phyloP scores from a whole-genome alignment of 2,797 vertebrate species.

The Scolopax bukidnonensis region DNA sequence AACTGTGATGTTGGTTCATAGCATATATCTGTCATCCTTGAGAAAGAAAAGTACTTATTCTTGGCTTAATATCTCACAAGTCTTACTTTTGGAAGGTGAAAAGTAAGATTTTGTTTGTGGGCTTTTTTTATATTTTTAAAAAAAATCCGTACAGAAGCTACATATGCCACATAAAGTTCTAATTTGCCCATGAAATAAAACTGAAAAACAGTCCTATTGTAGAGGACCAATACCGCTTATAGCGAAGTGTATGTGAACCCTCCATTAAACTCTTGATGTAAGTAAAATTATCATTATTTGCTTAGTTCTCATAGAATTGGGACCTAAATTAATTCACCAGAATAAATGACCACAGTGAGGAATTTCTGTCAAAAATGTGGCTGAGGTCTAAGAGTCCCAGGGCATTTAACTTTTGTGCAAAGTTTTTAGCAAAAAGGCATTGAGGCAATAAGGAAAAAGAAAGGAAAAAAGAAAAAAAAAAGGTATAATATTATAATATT shows the following conservation, averaged over 20 bases:
- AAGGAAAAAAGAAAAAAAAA: rapidly evolving
- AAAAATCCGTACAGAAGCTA: background rate
- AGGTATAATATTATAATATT: background rate
- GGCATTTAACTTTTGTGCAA: background rate
- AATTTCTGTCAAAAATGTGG: background rate
- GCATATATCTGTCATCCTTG: background rate
- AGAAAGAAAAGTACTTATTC: background rate
- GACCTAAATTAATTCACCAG: background rate
- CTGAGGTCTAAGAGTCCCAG: background rate
- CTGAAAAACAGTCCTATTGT: background rate
- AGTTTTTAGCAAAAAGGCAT: background rate
- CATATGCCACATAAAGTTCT: background rate
- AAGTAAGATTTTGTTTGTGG: background rate
- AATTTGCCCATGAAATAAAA: background rate
- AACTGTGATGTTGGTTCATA: background rate
- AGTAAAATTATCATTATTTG: background rate
- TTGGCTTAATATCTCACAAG: background rate
- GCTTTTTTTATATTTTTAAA: background rate
- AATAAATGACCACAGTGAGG: background rate
- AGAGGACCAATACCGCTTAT: background rate
- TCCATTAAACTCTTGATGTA: background rate
- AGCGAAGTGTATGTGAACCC: background rate
- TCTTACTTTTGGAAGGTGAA: background rate
- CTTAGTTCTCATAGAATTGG: background rate
- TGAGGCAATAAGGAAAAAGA: background rate